Conservation (phyloP, 2,797 vertebrate species). For the Squalus acanthias region DNA sequence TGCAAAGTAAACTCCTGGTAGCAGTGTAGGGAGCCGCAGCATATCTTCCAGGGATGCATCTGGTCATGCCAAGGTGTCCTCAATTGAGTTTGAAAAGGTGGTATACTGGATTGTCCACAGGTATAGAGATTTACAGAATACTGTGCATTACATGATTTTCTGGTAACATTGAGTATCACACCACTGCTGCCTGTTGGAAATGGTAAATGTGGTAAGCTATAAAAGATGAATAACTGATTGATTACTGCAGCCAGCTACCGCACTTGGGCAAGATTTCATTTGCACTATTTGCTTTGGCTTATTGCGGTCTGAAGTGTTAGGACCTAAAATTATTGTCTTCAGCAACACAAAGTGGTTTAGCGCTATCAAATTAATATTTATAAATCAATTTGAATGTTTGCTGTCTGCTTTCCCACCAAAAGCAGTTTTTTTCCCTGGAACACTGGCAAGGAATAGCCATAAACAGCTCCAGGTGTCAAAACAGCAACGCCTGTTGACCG, state of each 20-base stretch:
- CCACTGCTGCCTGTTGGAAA: background rate
- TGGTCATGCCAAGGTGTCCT: background rate
- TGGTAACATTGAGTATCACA: background rate
- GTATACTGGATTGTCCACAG: background rate
- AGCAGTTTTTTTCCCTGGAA: background rate
- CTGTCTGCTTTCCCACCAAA: background rate
- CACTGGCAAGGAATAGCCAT: background rate
- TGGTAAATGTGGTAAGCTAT: background rate
- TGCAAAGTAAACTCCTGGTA: background rate
- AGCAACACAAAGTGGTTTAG: background rate
- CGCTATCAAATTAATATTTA: slow-evolving; percentile 21
- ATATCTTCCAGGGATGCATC: background rate
- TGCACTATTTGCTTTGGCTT: background rate
- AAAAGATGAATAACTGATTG: slow-evolving; percentile 7
- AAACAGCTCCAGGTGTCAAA: background rate
- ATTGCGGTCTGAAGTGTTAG: background rate
- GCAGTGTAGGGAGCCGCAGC: background rate
- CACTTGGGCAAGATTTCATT: background rate
- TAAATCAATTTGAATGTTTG: background rate
- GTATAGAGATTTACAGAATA: background rate
- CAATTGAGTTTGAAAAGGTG: background rate
- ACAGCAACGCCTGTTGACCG: background rate
- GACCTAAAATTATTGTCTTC: background rate
- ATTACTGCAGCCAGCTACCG: background rate
- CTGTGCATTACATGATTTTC: background rate